Conservation (phyloP, 1,140 invertebrate species). For the Lanistes nyassanus region DNA sequence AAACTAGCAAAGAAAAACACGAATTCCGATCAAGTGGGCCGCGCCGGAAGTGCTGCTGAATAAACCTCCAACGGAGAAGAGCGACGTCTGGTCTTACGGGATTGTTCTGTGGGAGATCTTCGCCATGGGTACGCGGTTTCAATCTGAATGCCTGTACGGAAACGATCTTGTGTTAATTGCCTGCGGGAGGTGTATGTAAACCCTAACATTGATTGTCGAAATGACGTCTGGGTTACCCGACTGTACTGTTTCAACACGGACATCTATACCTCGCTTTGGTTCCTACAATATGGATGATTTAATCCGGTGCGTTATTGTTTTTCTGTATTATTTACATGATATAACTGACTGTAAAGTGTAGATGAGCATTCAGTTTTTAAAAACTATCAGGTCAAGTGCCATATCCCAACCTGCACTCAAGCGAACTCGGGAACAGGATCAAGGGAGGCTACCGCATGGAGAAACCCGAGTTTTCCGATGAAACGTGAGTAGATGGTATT, state of each 20-base stretch:
- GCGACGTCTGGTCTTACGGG: slow-evolving; percentile 58
- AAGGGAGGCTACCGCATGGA: slow-evolving; percentile 40
- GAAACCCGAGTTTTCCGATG: slow-evolving; percentile 40
- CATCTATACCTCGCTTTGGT: too few species aligned
- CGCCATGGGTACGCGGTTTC: slow-evolving; percentile 35
- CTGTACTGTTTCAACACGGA: too few species aligned
- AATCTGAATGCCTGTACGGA: not conserved
- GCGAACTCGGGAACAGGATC: slow-evolving; percentile 75
- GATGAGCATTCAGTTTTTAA: not conserved
- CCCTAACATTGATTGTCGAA: too few species aligned
- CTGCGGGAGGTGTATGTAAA: too few species aligned
- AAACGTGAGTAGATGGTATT: slow-evolving; percentile 45
- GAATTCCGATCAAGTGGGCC: slow-evolving; percentile 37
- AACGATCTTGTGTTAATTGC: not conserved
- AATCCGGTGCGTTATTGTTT: not conserved
- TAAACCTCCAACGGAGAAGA: slow-evolving; percentile 41
- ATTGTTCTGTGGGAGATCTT: slow-evolving; percentile 59
- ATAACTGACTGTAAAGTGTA: not conserved
- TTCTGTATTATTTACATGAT: not conserved
- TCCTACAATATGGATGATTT: not conserved
- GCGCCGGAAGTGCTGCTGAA: slow-evolving; percentile 24
- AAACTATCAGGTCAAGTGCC: slow-evolving; percentile 72
- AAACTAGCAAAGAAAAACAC: too few species aligned
- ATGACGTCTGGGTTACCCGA: too few species aligned
- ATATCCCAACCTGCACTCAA: slow-evolving; percentile 81